Evolutionary conservation across 2,888 invertebrate genomes (phyloP).

Genomic region (Gymnocheta viridis): DNA sequence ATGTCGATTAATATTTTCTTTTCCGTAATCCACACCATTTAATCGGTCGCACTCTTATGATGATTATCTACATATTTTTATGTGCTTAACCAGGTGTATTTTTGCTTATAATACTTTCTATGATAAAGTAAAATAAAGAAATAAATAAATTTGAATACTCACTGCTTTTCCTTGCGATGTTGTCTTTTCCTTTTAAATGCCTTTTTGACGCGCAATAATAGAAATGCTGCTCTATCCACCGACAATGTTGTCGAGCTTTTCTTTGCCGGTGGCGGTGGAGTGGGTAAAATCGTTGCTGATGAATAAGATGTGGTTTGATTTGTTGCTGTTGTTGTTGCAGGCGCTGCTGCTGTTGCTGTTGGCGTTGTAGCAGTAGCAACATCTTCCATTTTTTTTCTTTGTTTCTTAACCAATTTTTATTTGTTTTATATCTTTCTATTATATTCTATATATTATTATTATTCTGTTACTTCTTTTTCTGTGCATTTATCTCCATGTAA

Average conservation of each 20-base stretch:
- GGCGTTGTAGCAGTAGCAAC: slow-evolving; percentile 56
- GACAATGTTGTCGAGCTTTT: slow-evolving; percentile 85
- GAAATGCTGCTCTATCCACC: slow-evolving; percentile 94
- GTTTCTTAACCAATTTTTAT: neutral
- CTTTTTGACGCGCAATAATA: slow-evolving; percentile 92
- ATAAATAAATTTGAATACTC: slow-evolving; percentile 81
- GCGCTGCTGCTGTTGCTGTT: slow-evolving; percentile 9
- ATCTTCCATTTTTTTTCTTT: slow-evolving; percentile 59
- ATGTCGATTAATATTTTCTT: too few relatives aligned
- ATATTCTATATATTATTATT: neutral
- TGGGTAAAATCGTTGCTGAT: neutral
- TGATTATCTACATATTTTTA: too few relatives aligned
- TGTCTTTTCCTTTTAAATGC: slow-evolving; percentile 95
- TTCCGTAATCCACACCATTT: neutral
- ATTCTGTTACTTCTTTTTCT: neutral
- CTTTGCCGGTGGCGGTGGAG: slow-evolving; percentile 64
- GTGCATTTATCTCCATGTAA: slow-evolving; percentile 1
- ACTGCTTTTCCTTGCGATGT: slow-evolving; percentile 93
- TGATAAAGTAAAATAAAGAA: neutral
- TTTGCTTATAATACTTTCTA: neutral
- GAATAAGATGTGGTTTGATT: slow-evolving; percentile 24
- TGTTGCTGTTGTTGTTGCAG: slow-evolving; percentile 28
- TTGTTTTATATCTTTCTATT: slow-evolving; percentile 14
- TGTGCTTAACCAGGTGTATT: neutral
- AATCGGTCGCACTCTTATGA: neutral